Evolutionary conservation across 2,888 invertebrate genomes (phyloP).

Genomic region (Polydrusus tereticollis): DNA sequence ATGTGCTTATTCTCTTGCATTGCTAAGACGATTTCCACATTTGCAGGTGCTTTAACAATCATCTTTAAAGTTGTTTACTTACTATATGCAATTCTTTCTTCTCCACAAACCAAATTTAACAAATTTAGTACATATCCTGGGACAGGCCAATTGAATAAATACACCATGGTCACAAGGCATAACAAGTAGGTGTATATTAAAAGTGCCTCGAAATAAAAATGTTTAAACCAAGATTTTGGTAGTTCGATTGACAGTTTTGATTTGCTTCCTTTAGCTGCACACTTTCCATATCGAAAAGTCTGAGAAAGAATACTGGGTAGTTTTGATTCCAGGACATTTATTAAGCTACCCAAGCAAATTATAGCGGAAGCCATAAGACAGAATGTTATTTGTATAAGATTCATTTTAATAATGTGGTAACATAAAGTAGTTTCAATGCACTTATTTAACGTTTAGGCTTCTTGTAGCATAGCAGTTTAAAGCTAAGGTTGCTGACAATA

Average conservation of each 20-base stretch:
- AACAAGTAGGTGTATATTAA: conserved; percentile 70
- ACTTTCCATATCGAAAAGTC: conserved; percentile 81
- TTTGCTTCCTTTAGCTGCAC: conserved; percentile 70
- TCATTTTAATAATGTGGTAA: too few relatives aligned
- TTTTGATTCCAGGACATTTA: conserved; percentile 76
- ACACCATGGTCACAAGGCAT: conserved; percentile 68
- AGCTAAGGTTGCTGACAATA: neutral
- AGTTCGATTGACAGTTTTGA: conserved; percentile 71
- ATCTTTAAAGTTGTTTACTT: conserved; percentile 41
- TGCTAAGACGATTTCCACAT: too few relatives aligned
- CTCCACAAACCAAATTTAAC: conserved; percentile 68
- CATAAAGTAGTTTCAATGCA: too few relatives aligned
- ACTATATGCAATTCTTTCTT: conserved; percentile 66
- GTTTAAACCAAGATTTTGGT: conserved; percentile 84
- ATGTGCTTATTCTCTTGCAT: too few relatives aligned
- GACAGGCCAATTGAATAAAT: conserved; percentile 68
- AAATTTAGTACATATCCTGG: conserved; percentile 68
- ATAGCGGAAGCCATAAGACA: conserved; percentile 58
- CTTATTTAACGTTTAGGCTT: too few relatives aligned
- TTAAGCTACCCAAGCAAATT: conserved; percentile 72
- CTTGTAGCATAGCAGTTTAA: neutral
- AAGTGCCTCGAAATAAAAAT: conserved; percentile 83
- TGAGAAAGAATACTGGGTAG: conserved; percentile 77
- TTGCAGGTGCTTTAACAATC: too few relatives aligned
- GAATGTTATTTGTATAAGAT: conserved; percentile 59